These are phyloP conservation scores for Apostichopus parvimensis DNA, from an alignment of 35 echinoderm and acorn worm species.

Conservation along the genomic window DNA sequence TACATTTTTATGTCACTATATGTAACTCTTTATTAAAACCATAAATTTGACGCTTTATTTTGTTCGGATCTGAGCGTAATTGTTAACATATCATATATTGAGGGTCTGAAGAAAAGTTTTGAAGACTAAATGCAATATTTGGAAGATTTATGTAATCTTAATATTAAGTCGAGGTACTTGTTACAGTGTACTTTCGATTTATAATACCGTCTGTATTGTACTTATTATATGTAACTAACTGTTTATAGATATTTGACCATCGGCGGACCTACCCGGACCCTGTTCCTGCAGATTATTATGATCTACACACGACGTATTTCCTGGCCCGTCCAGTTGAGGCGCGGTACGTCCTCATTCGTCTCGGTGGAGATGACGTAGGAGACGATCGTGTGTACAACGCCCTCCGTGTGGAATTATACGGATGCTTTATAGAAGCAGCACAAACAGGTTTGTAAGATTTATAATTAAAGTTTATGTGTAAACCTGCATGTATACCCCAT, in stretches of 20 bases:
- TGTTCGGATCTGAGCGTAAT: too few species aligned
- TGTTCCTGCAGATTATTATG: not conserved
- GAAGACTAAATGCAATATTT: too few species aligned
- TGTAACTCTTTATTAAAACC: too few species aligned
- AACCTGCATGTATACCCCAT: not conserved
- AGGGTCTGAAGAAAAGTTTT: too few species aligned
- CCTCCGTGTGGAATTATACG: conserved; percentile 32
- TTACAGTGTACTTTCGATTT: too few species aligned
- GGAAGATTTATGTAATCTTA: too few species aligned
- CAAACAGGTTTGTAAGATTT: not conserved
- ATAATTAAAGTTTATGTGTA: not conserved
- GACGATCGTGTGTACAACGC: conserved; percentile 18
- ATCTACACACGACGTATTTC: conserved; percentile 24
- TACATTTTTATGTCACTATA: too few species aligned
- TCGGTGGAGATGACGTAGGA: not conserved
- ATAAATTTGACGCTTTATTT: too few species aligned
- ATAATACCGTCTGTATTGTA: too few species aligned
- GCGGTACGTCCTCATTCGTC: conserved; percentile 10
- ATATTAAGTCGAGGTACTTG: too few species aligned
- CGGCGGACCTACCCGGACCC: not conserved
- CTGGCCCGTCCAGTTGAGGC: conserved; percentile 9
- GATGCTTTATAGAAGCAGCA: conserved; percentile 30
- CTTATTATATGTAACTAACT: too few species aligned
- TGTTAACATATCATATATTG: too few species aligned
- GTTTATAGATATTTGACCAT: conserved; percentile 31